Evolutionary conservation across 2,113 vertebrate genomes (phyloP).

Genomic region (Ammodytes marinus): DNA sequence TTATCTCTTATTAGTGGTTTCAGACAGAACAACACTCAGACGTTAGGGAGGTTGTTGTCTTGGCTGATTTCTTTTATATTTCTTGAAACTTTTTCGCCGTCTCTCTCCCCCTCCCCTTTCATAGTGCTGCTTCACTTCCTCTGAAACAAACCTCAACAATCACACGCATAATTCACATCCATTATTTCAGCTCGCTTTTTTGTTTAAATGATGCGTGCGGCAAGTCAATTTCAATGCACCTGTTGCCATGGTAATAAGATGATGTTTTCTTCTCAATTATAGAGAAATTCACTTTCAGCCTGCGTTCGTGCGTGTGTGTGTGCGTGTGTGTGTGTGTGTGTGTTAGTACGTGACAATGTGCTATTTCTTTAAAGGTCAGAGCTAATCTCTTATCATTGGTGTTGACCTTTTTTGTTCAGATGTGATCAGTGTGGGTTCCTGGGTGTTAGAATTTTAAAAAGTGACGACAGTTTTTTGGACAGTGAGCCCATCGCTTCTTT

Average conservation of each 20-base stretch:
- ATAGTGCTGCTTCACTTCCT: background rate
- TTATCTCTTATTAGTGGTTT: background rate
- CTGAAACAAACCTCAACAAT: background rate
- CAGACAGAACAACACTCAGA: background rate
- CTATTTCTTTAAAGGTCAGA: slow-evolving; percentile 37
- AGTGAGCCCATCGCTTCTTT: too few species aligned
- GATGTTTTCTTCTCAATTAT: background rate
- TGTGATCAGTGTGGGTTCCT: too few species aligned
- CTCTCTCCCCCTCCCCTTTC: background rate
- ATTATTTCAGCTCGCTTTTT: background rate
- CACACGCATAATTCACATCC: background rate
- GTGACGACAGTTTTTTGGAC: too few species aligned
- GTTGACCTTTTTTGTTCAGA: background rate
- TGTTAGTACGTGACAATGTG: slow-evolving; percentile 3
- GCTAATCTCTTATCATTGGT: slow-evolving; percentile 13
- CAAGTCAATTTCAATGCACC: background rate
- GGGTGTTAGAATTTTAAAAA: too few species aligned
- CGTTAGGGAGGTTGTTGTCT: background rate
- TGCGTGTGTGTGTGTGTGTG: background rate
- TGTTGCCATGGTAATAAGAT: slow-evolving; percentile 23
- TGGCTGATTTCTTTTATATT: background rate
- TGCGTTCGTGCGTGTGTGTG: slow-evolving; percentile 19
- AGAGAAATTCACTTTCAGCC: background rate
- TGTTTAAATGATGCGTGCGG: background rate
- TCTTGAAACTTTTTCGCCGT: background rate